Percentiles rank a stretch among this genome's conserved stretches.
These are phyloP conservation scores for Podotricha telesiphe DNA, from an alignment of 2,888 invertebrate genomes.

Conservation along the genomic window DNA sequence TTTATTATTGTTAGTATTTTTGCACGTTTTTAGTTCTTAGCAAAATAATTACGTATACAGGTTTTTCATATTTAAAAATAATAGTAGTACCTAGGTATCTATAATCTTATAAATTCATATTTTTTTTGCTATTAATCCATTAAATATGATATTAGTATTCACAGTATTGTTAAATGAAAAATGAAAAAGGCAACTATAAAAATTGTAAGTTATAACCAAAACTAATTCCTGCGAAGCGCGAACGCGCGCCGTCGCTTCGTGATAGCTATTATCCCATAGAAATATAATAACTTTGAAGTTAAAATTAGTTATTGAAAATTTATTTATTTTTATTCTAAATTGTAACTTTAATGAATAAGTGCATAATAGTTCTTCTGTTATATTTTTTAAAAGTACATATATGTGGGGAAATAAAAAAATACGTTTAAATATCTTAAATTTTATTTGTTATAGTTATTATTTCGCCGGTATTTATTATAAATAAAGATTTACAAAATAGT, in stretches of 20 bases:
- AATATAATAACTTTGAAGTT: constrained; percentile 10
- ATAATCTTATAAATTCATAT: background rate
- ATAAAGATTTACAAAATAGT: too few species aligned
- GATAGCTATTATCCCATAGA: constrained; percentile 7
- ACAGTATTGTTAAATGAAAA: background rate
- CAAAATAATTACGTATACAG: too few species aligned
- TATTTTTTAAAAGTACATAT: too few species aligned
- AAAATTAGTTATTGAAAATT: background rate
- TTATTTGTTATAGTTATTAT: too few species aligned
- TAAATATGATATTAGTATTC: background rate
- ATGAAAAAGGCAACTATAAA: background rate
- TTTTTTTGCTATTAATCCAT: background rate
- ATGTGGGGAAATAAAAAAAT: too few species aligned
- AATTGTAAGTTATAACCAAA: constrained; percentile 14
- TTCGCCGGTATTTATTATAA: too few species aligned
- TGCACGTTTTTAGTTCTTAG: background rate
- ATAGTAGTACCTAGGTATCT: too few species aligned
- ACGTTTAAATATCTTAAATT: too few species aligned
- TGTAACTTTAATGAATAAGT: background rate
- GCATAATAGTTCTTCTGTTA: background rate
- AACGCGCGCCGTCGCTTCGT: constrained; percentile 19
- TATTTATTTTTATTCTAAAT: background rate
- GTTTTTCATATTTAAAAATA: too few species aligned
- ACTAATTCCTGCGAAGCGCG: constrained; percentile 11
- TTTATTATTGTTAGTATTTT: too few species aligned